phyloP scores from a whole-genome alignment of 2,113 vertebrate genomes.

The Heterotis niloticus region DNA sequence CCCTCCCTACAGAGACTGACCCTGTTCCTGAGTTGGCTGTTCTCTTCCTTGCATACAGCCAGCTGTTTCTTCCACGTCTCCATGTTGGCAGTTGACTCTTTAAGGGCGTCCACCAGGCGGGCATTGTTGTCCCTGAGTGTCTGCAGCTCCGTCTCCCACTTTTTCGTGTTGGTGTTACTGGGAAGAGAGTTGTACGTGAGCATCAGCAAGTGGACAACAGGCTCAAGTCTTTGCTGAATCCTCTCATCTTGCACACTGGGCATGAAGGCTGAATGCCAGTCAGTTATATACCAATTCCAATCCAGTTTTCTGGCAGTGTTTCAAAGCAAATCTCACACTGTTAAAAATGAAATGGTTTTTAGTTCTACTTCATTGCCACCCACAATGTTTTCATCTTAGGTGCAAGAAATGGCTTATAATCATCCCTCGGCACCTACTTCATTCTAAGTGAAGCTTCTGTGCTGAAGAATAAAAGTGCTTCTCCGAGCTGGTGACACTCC shows the following conservation, averaged over 20 bases:
- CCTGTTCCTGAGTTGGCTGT: slow-evolving; percentile 79
- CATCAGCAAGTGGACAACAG: background rate
- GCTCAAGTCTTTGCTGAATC: background rate
- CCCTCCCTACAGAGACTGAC: slow-evolving; percentile 50
- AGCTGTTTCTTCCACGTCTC: slow-evolving; percentile 93
- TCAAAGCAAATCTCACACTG: background rate
- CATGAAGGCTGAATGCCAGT: background rate
- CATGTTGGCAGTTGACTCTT: slow-evolving; percentile 82
- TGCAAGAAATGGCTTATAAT: too few relatives aligned
- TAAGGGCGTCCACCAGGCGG: slow-evolving; percentile 75
- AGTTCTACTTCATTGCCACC: background rate
- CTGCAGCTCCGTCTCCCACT: slow-evolving; percentile 91
- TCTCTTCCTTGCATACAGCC: slow-evolving; percentile 80
- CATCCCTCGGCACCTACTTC: too few relatives aligned
- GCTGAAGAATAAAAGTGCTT: too few relatives aligned
- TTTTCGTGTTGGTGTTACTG: slow-evolving; percentile 85
- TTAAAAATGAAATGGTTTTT: background rate
- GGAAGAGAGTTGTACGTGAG: slow-evolving; percentile 1
- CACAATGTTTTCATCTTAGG: too few relatives aligned
- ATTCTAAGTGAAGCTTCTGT: too few relatives aligned
- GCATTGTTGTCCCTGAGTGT: slow-evolving; percentile 85
- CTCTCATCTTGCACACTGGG: background rate
- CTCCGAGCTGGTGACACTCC: too few relatives aligned
- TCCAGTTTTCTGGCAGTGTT: slow-evolving; percentile 28
- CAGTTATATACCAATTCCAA: slow-evolving; percentile 21